Evolutionary conservation across 2,113 vertebrate species (phyloP), one percentile per base, ranked within the genome.

Genomic region (Xenotilapia caudafasciata): DNA sequence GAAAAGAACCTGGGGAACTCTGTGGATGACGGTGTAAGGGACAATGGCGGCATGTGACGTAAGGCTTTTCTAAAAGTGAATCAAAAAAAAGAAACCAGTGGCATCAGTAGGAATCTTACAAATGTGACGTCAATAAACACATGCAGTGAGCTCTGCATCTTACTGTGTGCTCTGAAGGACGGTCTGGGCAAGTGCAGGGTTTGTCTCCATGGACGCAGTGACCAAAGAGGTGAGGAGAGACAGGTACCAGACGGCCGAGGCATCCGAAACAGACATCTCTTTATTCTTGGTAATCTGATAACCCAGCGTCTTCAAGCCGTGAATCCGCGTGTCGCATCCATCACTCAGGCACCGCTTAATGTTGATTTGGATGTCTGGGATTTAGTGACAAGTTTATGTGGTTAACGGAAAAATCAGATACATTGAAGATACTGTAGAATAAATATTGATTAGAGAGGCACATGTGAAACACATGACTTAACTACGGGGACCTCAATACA

Each of bases 191-290:
- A 99, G 97, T 2, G 96, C 96, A 2, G 98, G 98, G 89, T 99
- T 99, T 5, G 98, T 98, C 94, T 99, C 98, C 97, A 99, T 99
- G 82, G 99, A 99, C 7, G 98, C 97, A 0, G 98, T 99, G 90
- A 99, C 98, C 95, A 99, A 95, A 7, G 99, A 99, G 28, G 99
- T 99, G 92, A 99, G 96, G 84, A 99, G 96, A 84, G 98, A 99
- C 96, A 99, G 97, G 94, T 99, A 99, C 98, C 98, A 99, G 95
- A 99, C 98, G 47, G 98, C 98, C 0, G 99, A 99, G 83, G 99
- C 99, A 53, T 99, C 99, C 0, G 98, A 97, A 40, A 99, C 97
- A 0, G 99, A 99, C 80, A 99, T 97, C 21, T 97, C 98, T 91
- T 96, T 97, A 89, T 97, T 98, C 95, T 97, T 98, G 33, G 98